These are phyloP conservation scores for Trachops cirrhosus DNA, from an alignment of 2,797 vertebrate species.

Conservation along the genomic window DNA sequence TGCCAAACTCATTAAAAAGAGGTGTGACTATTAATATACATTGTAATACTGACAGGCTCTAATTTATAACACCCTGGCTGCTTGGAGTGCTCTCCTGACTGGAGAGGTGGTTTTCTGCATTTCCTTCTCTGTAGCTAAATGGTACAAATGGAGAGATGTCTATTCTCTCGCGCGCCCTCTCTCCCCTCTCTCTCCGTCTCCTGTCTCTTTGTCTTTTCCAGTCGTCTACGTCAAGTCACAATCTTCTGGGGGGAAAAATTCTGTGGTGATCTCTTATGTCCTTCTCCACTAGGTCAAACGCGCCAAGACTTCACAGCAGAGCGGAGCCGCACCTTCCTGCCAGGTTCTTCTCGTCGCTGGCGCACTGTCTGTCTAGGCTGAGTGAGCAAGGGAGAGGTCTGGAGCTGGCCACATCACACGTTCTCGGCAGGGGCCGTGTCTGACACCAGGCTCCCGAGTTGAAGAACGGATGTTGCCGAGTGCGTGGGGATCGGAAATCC, in stretches of 20 bases:
- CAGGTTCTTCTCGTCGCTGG: constrained; percentile 68
- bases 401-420: constrained; percentile 74
- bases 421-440: constrained; percentile 74
- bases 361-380: constrained; percentile 70
- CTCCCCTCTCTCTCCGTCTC: background rate
- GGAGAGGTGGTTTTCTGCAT: constrained; percentile 86
- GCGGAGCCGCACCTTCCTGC: constrained; percentile 66
- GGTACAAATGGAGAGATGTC: constrained; percentile 81
- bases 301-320: constrained; percentile 69
- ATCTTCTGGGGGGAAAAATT: constrained; percentile 57
- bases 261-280: constrained; percentile 17
- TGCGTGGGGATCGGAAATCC: constrained; percentile 69
- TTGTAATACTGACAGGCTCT: constrained; percentile 99
- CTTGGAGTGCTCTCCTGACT: constrained; percentile 88
- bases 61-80: constrained; percentile 98
- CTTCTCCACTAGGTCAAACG: constrained; percentile 71
- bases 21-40: constrained; percentile 99
- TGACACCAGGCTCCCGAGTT: constrained; percentile 72
- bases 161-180: constrained; percentile 39
- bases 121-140: constrained; percentile 83
- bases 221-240: constrained; percentile 68
- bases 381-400: constrained; percentile 76
- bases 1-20: constrained; percentile 99
- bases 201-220: constrained; percentile 70
- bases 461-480: constrained; percentile 74